Percentiles rank a stretch among this genome's conserved stretches.
Conservation (phyloP, 1,140 invertebrate species). For the Drosophila varians region DNA sequence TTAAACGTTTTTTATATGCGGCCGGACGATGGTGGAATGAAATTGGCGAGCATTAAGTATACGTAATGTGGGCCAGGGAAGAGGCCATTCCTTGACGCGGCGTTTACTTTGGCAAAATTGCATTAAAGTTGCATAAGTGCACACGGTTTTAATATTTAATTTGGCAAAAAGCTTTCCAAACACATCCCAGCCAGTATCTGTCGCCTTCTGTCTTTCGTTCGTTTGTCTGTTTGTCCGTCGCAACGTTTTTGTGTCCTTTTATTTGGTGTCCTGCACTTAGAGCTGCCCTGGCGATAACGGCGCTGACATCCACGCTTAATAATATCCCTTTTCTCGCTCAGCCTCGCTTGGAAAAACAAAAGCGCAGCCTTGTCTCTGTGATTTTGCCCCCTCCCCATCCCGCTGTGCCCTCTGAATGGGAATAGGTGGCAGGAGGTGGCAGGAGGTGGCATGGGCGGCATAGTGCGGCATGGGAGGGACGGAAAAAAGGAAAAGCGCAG, state of each 20-base stretch:
- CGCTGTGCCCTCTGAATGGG: not conserved
- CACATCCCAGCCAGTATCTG: slow-evolving; percentile 26
- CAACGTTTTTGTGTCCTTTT: slow-evolving; percentile 19
- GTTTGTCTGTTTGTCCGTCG: slow-evolving; percentile 18
- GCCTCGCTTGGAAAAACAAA: slow-evolving; percentile 62
- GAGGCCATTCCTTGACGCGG: slow-evolving; percentile 38
- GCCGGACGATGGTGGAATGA: slow-evolving; percentile 13
- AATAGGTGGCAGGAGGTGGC: not conserved
- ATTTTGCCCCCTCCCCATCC: slow-evolving; percentile 16
- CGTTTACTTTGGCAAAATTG: slow-evolving; percentile 78
- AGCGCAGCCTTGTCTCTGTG: slow-evolving; percentile 61
- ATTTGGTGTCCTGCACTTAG: slow-evolving; percentile 59
- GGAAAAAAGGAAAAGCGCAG: slow-evolving; percentile 50
- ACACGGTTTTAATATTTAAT: slow-evolving; percentile 82
- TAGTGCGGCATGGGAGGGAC: slow-evolving; percentile 31
- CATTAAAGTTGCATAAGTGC: slow-evolving; percentile 83
- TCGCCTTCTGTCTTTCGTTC: slow-evolving; percentile 6
- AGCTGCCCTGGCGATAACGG: slow-evolving; percentile 66
- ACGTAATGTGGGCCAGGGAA: slow-evolving; percentile 34
- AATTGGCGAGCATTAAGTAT: slow-evolving; percentile 61
- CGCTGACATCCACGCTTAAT: slow-evolving; percentile 78
- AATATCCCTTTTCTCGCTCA: slow-evolving; percentile 67
- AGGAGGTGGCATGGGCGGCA: slow-evolving; percentile 24
- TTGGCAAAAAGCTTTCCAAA: slow-evolving; percentile 80
- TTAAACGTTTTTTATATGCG: slow-evolving; percentile 80